These are phyloP conservation scores for Porites lobata DNA, from an alignment of 92 coral and sea anemone genomes.

Conservation along the genomic window DNA sequence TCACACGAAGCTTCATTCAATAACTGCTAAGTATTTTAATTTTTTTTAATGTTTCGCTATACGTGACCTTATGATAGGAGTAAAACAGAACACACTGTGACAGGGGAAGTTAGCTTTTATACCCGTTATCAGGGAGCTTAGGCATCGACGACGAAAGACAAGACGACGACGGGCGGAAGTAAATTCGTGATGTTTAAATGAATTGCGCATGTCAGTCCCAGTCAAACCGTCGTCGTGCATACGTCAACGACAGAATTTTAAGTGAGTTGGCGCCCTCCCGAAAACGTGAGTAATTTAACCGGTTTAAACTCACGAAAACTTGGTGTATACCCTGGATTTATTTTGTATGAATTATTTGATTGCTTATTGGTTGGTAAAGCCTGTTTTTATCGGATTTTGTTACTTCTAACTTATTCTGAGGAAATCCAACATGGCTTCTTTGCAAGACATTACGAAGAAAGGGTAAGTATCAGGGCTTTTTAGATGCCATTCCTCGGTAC, in stretches of 20 bases:
- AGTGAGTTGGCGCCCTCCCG: not conserved
- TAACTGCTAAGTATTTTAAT: too few relatives aligned
- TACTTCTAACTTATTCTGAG: too few relatives aligned
- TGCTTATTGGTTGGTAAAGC: not conserved
- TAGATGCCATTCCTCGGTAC: too few relatives aligned
- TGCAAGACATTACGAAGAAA: too few relatives aligned
- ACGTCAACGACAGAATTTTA: not conserved
- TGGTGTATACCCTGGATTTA: not conserved
- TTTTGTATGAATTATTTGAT: not conserved
- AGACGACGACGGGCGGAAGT: slow-evolving; percentile 48
- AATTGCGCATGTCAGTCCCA: too few relatives aligned
- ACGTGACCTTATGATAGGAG: too few relatives aligned
- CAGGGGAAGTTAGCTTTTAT: too few relatives aligned
- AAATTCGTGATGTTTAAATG: not conserved
- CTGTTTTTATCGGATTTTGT: not conserved
- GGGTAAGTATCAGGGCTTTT: too few relatives aligned
- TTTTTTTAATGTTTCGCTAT: too few relatives aligned
- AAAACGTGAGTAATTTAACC: not conserved
- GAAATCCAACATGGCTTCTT: too few relatives aligned
- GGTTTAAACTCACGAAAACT: not conserved
- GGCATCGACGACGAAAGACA: slow-evolving; percentile 52
- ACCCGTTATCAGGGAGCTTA: slow-evolving; percentile 2
- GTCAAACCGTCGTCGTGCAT: not conserved
- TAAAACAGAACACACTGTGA: too few relatives aligned
- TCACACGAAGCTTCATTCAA: too few relatives aligned